Percentiles rank a stretch among this genome's conserved stretches.
phyloP scores from a whole-genome alignment of 1,140 invertebrate species.

The Heterodera carotae region DNA sequence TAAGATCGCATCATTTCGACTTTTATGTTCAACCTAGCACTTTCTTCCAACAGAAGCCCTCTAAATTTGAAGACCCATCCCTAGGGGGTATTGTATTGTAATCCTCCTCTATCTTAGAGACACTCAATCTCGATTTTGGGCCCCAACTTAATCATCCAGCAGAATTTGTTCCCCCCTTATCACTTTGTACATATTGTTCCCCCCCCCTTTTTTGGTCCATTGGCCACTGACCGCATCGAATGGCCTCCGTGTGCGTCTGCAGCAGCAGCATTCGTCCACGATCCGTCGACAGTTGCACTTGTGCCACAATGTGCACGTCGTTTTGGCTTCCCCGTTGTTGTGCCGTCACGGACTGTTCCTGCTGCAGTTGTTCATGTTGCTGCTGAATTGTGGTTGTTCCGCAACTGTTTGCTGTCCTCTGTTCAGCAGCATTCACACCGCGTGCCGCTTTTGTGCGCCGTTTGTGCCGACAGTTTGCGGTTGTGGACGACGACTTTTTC shows the following conservation, averaged over 20 bases:
- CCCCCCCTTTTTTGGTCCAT: not conserved
- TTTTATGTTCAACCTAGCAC: too few species aligned
- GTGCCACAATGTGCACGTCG: slow-evolving; percentile 90
- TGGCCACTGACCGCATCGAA: slow-evolving; percentile 90
- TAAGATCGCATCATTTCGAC: not conserved
- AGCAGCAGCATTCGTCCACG: too few species aligned
- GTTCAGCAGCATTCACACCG: too few species aligned
- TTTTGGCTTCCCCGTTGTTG: slow-evolving; percentile 70
- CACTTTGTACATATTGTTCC: not conserved
- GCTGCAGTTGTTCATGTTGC: not conserved
- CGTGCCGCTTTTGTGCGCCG: slow-evolving; percentile 8
- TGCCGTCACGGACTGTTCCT: slow-evolving; percentile 24
- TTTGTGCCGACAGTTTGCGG: slow-evolving; percentile 8
- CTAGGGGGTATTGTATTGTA: too few species aligned
- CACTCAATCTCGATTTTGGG: too few species aligned
- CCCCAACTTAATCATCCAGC: too few species aligned
- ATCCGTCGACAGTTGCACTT: slow-evolving; percentile 78
- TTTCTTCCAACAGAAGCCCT: too few species aligned
- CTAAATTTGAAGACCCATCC: too few species aligned
- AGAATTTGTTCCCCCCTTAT: too few species aligned
- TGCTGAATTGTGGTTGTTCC: slow-evolving; percentile 8
- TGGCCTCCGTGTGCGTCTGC: slow-evolving; percentile 88
- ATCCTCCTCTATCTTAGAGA: too few species aligned
- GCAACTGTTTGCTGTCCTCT: not conserved
- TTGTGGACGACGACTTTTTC: not conserved